Evolutionary conservation across 2,888 invertebrate species (phyloP), one percentile per base, ranked within the genome.

Genomic region (Mongoloraphidia duomilia): DNA sequence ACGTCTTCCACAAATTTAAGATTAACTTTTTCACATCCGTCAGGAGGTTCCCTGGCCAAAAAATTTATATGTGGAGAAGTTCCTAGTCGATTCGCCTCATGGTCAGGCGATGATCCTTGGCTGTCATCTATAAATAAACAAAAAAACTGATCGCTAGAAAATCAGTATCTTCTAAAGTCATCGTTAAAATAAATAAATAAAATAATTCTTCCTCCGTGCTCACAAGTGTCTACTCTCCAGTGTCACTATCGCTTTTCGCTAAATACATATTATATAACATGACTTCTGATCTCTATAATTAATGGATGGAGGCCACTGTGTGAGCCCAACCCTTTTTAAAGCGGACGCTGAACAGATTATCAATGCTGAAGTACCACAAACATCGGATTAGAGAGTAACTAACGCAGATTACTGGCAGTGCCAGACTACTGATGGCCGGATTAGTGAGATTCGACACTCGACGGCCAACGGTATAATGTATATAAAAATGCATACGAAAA

Each of bases 61-160:
- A 88, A 88, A 67, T 88, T 87, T 63, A 88, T 87, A 65, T 85
- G 84, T 38, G 89, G 89, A 53, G 89, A 89, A 51, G 87, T 83
- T 47, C 84, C 85, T 51, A 81, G 72, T 60, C 79, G 77, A 56
- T 77, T 76, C 50, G 77, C 74, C 58, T 84, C 84, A 54, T 82
- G 77, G 61, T 84, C 84, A 13, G 84, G 84, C 52, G 84, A 84
- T 44, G 84, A 84, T 60, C 82, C 82, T 51, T 82, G 80, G 63
- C 84, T 84, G 53, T 81, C 82, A 60, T 81, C 83, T 82, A 67
- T 2, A 70, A 69, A 50, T 54, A 56, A 49, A 44, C 43, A 55
- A 49, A 47, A 41, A 54, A 58, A 49, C 46, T 53, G 65, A 66
- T 66, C 64, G 64, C 58, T 51, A 58, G 61, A 55, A 53, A 52